phyloP scores from a whole-genome alignment of 30 jellyfish, hydroid and myxozoan genomes.

The Chrysaora quinquecirrha region DNA sequence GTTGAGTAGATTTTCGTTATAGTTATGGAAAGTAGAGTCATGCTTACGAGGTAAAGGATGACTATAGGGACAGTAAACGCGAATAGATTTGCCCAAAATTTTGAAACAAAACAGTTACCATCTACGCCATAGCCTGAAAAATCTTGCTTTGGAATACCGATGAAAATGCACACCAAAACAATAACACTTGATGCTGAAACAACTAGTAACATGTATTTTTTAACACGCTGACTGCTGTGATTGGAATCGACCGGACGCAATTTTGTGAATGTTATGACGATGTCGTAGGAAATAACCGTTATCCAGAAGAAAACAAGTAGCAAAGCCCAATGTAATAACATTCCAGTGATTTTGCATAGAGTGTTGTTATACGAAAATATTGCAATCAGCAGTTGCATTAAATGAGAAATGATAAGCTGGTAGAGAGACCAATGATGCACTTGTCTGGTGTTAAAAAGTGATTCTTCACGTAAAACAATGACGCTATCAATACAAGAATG shows the following conservation, averaged over 20 bases:
- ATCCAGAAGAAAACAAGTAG: conserved; percentile 51
- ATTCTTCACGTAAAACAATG: conserved; percentile 1
- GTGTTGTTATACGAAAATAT: background rate
- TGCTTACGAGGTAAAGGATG: background rate
- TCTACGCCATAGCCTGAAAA: conserved; percentile 12
- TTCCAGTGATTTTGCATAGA: conserved; percentile 35
- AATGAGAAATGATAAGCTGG: conserved; percentile 13
- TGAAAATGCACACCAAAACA: background rate
- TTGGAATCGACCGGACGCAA: background rate
- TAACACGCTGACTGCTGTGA: background rate
- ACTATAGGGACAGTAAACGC: conserved; percentile 11
- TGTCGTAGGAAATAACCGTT: conserved; percentile 39
- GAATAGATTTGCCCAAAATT: conserved; percentile 28
- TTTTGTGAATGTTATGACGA: conserved; percentile 42
- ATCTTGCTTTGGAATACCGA: conserved; percentile 3
- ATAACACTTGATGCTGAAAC: background rate
- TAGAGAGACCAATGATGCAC: conserved; percentile 15
- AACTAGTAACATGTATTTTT: background rate
- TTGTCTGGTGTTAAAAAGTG: conserved; percentile 26
- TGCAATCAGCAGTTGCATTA: conserved; percentile 18
- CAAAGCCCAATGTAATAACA: conserved; percentile 59
- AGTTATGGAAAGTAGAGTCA: background rate
- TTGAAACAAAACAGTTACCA: conserved; percentile 7
- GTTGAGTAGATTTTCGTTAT: background rate
- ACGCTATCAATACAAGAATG: background rate